Base-by-base conservation (phyloP, 1,140 invertebrate species). In the Trachymyrmex septentrionalis region DNA sequence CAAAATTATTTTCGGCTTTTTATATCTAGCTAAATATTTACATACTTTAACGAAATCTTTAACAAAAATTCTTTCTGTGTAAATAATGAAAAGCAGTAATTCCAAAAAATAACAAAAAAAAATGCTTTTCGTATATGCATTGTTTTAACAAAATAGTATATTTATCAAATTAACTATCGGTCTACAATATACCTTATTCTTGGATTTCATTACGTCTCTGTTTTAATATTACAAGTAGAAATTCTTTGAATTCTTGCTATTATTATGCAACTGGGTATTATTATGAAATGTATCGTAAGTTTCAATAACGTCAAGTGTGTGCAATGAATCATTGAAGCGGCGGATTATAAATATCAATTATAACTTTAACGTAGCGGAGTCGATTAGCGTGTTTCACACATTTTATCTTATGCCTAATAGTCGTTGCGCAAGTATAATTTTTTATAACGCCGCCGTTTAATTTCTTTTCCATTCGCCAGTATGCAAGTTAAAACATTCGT, bases 301-400 rank as follows among this genome's bases (percentile, higher is more conserved):
- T 81, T 59, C 21, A 38, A 57, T 66, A 27, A 57, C 21, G 66
- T 81, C 78, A 57, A 57, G 38, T 44, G 9, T 44, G 50, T 24
- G 21, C 55, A 16, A 71, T 71, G 21, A 24, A n/a, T 71, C 19
- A 59, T 44, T 44, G 30, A 69, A 10, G 30, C 14, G 30, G 21
- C 19, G 19, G 57, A 71, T 34, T 12, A 53, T 34, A 30, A 50
- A 24, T 44, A 44, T 44, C 38, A 10, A 19, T 81, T 14, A 34
- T 19, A 21, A 21, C 67, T 55, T 30, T 19, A 5, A 5, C 16
- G 30, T 24, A 53, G 21, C 27, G 30, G n/a, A 50, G 16, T 34
- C 10, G 14, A 27, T 21, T 24, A 57, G n/a, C 14, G 48, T 48
- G n/a, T 67, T 14, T 34, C 24, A 24, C 77, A 24, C 48, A n/a